A percentile compares a stretch with the other conserved stretches of the same genome.
Evolutionary conservation across 2,888 invertebrate species (phyloP).

Genomic region (Omphaloscelis lunosa): DNA sequence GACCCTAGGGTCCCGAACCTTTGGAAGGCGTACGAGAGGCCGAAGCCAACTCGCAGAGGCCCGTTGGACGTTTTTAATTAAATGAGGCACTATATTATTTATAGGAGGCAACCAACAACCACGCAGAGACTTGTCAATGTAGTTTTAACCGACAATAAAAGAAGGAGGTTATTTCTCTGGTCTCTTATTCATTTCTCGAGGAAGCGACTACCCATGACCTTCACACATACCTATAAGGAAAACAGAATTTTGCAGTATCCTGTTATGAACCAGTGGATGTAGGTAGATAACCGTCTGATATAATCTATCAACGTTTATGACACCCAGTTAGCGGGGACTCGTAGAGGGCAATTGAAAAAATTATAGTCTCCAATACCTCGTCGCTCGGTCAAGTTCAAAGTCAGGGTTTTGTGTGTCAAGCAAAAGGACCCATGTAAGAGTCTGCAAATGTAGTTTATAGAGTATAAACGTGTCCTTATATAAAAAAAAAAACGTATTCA

Average conservation of each 20-base stretch:
- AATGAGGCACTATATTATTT: no score
- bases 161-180: neutral
- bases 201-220: neutral
- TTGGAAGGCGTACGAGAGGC: no score
- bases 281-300: slow-evolving; percentile 7
- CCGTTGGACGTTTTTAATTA: no score
- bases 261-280: slow-evolving; percentile 35
- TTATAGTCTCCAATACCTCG: neutral
- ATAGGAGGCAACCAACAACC: neutral
- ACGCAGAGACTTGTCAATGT: neutral
- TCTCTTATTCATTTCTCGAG: neutral
- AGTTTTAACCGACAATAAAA: neutral
- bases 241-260: slow-evolving; percentile 33
- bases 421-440: neutral
- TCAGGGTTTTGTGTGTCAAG: neutral
- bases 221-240: slow-evolving; percentile 14
- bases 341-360: slow-evolving; percentile 27
- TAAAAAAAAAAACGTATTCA: neutral
- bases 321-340: neutral
- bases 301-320: neutral
- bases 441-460: neutral
- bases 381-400: slow-evolving; percentile 22
- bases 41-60: no score
- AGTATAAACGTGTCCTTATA: neutral
- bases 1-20: no score